A percentile compares a stretch with the other conserved stretches of the same genome.
Conservation (phyloP, 2,113 vertebrate genomes). For the Cathartes aura region DNA sequence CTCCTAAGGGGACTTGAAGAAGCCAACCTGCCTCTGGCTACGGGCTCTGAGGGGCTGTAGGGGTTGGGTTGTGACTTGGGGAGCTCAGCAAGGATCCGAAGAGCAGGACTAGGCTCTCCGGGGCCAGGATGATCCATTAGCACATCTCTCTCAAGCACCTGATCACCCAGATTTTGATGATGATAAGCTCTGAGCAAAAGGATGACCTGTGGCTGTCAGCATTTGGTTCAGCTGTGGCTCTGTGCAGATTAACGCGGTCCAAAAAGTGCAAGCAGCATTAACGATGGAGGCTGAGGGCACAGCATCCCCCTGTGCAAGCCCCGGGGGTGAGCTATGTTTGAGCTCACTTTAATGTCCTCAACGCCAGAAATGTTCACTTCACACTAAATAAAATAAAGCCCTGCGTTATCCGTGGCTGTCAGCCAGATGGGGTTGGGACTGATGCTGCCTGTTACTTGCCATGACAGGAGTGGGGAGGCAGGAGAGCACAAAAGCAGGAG, state of each 20-base stretch:
- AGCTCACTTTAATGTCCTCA: neutral
- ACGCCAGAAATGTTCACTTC: neutral
- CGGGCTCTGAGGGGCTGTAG: neutral
- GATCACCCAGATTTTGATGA: neutral
- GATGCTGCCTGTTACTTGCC: neutral
- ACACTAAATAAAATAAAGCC: neutral
- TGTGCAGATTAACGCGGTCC: accelerated
- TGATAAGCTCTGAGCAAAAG: neutral
- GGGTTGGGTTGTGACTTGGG: neutral
- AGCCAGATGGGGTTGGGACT: neutral
- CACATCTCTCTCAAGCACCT: neutral
- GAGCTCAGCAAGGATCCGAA: neutral
- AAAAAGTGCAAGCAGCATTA: neutral
- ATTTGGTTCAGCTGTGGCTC: neutral
- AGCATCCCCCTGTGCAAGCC: neutral
- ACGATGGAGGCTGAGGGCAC: neutral
- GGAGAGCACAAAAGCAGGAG: neutral
- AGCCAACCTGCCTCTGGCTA: neutral
- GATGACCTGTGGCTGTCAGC: neutral
- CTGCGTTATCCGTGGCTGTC: neutral
- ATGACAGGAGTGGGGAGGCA: neutral
- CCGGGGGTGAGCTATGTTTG: accelerated
- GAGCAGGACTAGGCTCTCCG: neutral
- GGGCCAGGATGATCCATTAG: neutral
- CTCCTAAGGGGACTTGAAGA: neutral